phyloP scores from a whole-genome alignment of 1,140 invertebrate species.

The Ruditapes philippinarum region DNA sequence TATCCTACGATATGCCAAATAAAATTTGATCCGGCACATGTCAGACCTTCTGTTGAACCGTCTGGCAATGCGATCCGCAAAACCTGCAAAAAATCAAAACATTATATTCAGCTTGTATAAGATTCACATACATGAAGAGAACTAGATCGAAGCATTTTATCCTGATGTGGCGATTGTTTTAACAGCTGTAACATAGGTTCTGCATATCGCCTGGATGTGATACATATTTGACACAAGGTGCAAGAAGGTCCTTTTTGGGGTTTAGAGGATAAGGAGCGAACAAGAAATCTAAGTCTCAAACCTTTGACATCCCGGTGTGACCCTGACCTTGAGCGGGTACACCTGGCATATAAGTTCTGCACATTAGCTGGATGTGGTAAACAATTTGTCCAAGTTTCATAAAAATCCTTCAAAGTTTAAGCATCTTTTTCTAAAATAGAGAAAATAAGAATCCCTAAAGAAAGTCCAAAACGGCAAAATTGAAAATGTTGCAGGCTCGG shows the following conservation, averaged over 20 bases:
- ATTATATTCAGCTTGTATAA: slow-evolving; percentile 5
- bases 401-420: neutral
- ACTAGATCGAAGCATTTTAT: slow-evolving; percentile 21
- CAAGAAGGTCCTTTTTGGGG: slow-evolving; percentile 5
- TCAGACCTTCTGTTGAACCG: slow-evolving; percentile 28
- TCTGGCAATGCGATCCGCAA: slow-evolving; percentile 9
- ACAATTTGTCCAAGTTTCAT: too few relatives aligned
- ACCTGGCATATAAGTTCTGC: slow-evolving; percentile 20
- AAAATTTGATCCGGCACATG: slow-evolving; percentile 6
- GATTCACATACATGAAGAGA: slow-evolving; percentile 20
- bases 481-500: too few relatives aligned
- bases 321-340: slow-evolving; percentile 1
- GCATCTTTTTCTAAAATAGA: too few relatives aligned
- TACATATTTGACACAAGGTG: slow-evolving; percentile 28
- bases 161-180: slow-evolving; percentile 27
- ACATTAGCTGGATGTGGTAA: too few relatives aligned
- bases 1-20: slow-evolving; percentile 30
- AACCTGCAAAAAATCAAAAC: slow-evolving; percentile 17
- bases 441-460: too few relatives aligned
- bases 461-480: too few relatives aligned
- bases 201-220: too few relatives aligned
- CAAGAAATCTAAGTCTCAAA: slow-evolving; percentile 6
- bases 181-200: slow-evolving; percentile 21
- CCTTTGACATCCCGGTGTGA: too few relatives aligned
- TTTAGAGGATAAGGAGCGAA: too few relatives aligned